Percentiles rank a stretch among this genome's conserved stretches.
Conservation (phyloP, 2,888 invertebrate genomes). For the Brachypalpus laphriformis region DNA sequence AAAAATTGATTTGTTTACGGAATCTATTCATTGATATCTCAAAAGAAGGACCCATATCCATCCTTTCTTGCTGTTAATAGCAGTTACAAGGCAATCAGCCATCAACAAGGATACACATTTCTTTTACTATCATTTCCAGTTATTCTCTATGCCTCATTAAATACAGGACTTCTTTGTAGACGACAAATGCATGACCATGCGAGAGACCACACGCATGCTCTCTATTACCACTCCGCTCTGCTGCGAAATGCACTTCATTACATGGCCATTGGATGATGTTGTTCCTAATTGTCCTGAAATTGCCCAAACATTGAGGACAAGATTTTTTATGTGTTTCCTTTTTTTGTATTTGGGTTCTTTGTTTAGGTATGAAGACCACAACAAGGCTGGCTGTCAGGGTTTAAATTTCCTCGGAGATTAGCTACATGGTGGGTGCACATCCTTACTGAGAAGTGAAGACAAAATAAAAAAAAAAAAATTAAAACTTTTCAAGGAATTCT, state of each 20-base stretch:
- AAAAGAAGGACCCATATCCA: constrained; percentile 46
- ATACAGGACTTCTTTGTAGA: constrained; percentile 57
- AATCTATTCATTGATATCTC: constrained; percentile 64
- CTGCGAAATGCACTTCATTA: constrained; percentile 63
- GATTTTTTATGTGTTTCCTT: constrained; percentile 59
- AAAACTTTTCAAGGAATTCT: constrained; percentile 69
- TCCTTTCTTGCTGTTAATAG: constrained; percentile 63
- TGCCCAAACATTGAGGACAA: constrained; percentile 72
- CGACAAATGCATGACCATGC: constrained; percentile 44
- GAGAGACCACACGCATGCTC: constrained; percentile 68
- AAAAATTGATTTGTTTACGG: constrained; percentile 69
- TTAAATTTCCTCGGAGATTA: constrained; percentile 69
- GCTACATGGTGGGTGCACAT: constrained; percentile 57
- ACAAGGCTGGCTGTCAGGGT: constrained; percentile 60
- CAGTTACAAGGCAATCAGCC: constrained; percentile 71
- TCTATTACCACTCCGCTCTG: constrained; percentile 38
- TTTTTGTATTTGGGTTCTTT: constrained; percentile 30
- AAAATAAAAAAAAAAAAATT: constrained; percentile 48
- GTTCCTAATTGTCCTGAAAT: constrained; percentile 72
- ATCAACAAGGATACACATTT: constrained; percentile 67
- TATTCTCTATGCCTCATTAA: constrained; percentile 70
- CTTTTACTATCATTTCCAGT: constrained; percentile 42
- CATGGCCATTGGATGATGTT: constrained; percentile 73
- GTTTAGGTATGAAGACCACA: constrained; percentile 73
- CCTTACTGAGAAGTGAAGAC: constrained; percentile 55